phyloP scores from a whole-genome alignment of 2,888 invertebrate species.

The Pimpla rufipes region DNA sequence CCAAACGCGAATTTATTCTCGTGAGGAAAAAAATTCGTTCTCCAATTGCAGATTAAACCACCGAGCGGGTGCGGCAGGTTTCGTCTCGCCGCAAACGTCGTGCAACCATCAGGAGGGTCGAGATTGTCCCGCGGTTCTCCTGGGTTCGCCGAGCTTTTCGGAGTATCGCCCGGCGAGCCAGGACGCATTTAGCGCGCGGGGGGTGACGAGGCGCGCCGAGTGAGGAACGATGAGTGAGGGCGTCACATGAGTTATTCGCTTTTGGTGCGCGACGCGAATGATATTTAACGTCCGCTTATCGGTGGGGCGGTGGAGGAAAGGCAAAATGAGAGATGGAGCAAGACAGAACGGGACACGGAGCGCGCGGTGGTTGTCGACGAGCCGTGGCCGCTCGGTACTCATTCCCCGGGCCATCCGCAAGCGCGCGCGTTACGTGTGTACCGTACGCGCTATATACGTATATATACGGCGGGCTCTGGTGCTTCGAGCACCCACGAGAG shows the following conservation, averaged over 20 bases:
- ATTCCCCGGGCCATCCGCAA: neutral
- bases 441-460: no score
- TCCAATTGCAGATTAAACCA: neutral
- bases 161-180: constrained; percentile 29
- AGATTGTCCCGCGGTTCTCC: constrained; percentile 9
- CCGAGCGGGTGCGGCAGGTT: no score
- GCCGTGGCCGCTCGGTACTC: constrained; percentile 15
- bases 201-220: constrained; percentile 60
- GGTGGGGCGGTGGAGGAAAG: constrained; percentile 22
- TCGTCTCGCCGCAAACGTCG: no score
- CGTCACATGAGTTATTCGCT: constrained; percentile 72
- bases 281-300: constrained; percentile 73
- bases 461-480: no score
- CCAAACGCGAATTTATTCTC: no score
- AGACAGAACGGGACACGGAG: constrained; percentile 27
- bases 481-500: constrained; percentile 57
- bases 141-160: constrained; percentile 51
- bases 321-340: constrained; percentile 48
- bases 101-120: neutral
- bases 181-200: constrained; percentile 54
- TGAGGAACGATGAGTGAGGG: constrained; percentile 11
- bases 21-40: neutral
- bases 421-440: neutral
- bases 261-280: constrained; percentile 70
- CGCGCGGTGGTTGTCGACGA: constrained; percentile 34